These are phyloP conservation scores for Rhynchotus rufescens DNA, from an alignment of 2,797 vertebrate genomes.

Conservation along the genomic window DNA sequence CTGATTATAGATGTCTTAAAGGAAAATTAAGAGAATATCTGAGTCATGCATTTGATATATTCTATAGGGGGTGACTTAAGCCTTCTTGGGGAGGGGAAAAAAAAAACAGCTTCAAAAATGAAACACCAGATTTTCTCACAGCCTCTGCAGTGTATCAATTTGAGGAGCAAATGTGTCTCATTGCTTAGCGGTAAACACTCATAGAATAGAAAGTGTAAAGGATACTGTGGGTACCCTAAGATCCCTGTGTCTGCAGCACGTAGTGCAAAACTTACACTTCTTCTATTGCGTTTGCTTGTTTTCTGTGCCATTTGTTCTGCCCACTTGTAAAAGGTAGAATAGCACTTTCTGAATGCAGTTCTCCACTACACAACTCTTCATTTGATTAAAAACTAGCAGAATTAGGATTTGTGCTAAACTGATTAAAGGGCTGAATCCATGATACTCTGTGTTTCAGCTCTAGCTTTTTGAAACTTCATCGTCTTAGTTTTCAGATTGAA, in stretches of 20 bases:
- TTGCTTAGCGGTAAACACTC: background rate
- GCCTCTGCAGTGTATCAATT: background rate
- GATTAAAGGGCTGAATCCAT: background rate
- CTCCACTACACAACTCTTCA: background rate
- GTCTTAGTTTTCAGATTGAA: constrained; percentile 59
- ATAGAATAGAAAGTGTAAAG: background rate
- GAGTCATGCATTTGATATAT: background rate
- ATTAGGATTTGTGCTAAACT: constrained; percentile 8
- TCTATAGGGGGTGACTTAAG: background rate
- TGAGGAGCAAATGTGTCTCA: background rate
- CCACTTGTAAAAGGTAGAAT: constrained; percentile 29
- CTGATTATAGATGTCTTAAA: background rate
- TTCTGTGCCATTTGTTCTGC: background rate
- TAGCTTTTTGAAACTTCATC: constrained; percentile 61
- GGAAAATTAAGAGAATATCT: background rate
- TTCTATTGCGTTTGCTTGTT: background rate
- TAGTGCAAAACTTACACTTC: background rate
- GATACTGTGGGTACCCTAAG: background rate
- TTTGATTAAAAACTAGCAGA: constrained; percentile 3
- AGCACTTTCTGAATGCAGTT: background rate
- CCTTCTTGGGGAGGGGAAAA: background rate
- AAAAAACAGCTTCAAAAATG: background rate
- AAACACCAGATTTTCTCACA: background rate
- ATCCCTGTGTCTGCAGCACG: background rate
- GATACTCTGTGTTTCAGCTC: constrained; percentile 34